Evolutionary conservation across 2,888 invertebrate genomes (phyloP).

Genomic region (Thelaira solivaga): DNA sequence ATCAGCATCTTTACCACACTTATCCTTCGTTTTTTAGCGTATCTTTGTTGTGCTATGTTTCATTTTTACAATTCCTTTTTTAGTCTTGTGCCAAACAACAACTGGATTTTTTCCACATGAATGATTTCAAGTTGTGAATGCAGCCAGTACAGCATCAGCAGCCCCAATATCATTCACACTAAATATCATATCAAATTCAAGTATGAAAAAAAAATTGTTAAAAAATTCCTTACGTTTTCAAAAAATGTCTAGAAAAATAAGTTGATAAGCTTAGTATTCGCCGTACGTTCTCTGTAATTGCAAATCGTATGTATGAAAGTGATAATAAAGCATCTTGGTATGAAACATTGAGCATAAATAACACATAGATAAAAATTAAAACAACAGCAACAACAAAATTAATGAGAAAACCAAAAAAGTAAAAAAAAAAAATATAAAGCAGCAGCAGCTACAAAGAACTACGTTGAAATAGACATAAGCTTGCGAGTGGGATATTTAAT

Average conservation of each 20-base stretch:
- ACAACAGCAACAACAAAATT: slow-evolving; percentile 21
- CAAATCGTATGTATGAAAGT: slow-evolving; percentile 51
- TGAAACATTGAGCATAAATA: slow-evolving; percentile 52
- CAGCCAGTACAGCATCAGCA: not conserved
- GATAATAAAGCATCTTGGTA: slow-evolving; percentile 59
- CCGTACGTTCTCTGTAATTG: slow-evolving; percentile 23
- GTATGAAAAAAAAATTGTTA: not conserved
- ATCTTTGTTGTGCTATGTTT: not conserved
- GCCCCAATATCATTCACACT: not conserved
- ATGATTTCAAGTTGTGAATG: not conserved
- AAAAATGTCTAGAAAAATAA: slow-evolving; percentile 57
- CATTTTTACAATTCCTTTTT: slow-evolving; percentile 17
- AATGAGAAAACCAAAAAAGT: slow-evolving; percentile 18
- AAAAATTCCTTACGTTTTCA: slow-evolving; percentile 16
- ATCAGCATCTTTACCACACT: slow-evolving; percentile 1
- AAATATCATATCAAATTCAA: not conserved
- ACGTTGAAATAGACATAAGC: slow-evolving; percentile 35
- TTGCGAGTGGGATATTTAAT: slow-evolving; percentile 36
- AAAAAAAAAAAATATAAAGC: not conserved
- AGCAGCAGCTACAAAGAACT: slow-evolving; percentile 7
- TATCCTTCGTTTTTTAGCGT: not conserved
- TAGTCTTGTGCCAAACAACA: slow-evolving; percentile 26
- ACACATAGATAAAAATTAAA: slow-evolving; percentile 40
- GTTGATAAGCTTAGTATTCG: slow-evolving; percentile 52
- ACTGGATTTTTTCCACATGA: slow-evolving; percentile 1